Evolutionary conservation across 1,140 invertebrate genomes (phyloP).

Genomic region (Apis laboriosa): DNA sequence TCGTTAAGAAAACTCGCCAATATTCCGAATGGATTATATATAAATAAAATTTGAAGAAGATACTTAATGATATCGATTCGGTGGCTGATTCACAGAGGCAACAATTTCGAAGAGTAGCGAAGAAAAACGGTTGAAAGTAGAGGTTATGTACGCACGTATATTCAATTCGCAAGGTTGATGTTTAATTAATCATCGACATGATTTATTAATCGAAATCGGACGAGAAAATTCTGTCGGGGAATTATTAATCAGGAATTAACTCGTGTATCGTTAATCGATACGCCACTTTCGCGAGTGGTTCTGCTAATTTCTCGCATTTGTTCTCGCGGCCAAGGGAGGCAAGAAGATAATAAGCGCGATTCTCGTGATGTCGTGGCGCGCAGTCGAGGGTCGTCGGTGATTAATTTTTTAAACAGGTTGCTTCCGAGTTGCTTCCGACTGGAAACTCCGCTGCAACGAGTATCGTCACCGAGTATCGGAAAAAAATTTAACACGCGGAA

Average conservation of each 20-base stretch:
- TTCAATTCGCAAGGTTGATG: no score
- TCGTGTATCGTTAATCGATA: constrained; percentile 18
- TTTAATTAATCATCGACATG: constrained; percentile 31
- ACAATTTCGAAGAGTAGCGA: no score
- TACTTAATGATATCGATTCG: no score
- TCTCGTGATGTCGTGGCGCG: no score
- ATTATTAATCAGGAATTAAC: not conserved
- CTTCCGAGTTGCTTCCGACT: not conserved
- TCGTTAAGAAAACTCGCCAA: no score
- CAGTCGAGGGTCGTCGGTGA: not conserved
- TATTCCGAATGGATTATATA: no score
- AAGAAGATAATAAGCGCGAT: not conserved
- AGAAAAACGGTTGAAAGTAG: not conserved
- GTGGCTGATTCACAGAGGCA: no score
- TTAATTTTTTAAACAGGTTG: constrained; percentile 15
- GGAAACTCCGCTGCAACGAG: no score
- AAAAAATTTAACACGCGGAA: not conserved
- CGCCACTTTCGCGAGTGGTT: not conserved
- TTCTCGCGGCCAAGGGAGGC: not conserved
- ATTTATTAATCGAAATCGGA: not conserved
- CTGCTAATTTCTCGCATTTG: constrained; percentile 19
- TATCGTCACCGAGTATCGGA: not conserved
- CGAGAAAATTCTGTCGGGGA: not conserved
- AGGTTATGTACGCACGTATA: not conserved
- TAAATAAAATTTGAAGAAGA: no score